Evolutionary conservation across 1,140 invertebrate genomes (phyloP), one percentile per base, ranked within the genome.

Genomic region (Leguminivora glycinivorella): DNA sequence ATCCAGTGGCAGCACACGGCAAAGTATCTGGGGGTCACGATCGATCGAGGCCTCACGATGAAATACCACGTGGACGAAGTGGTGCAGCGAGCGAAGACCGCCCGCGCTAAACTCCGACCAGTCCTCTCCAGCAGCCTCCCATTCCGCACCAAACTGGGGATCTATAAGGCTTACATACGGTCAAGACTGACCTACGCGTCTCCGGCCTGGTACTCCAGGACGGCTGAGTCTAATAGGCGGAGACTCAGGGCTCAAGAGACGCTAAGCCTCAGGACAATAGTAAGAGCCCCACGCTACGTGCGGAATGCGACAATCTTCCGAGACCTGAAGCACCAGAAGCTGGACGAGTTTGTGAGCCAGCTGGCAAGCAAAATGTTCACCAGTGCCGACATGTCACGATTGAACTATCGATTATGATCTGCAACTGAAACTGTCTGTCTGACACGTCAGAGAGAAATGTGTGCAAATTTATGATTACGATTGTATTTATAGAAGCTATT

Each of bases 41-140:
- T 78, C 3, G 29, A 31, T 7, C 3, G 29, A 7, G 4, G 52
- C 4, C 56, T 70, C 7, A 58, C 87, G 79, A 70, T 92, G 87
- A 71, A 88, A 83, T 83, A 93, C 92, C 1, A 94, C 92, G 70
- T 94, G 94, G 72, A 95, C 94, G 24, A 96, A 85, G 26, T 96
- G 96, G 52, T 96, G 96, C 91, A 3, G 2, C 47, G 22, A 17
- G 29, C 43, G 17, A 14, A 40, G 3, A 5, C 19, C 67, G 38
- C 67, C 0, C 19, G n/a, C n/a, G n/a, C n/a, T n/a, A n/a, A n/a
- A n/a, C n/a, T n/a, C n/a, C n/a, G n/a, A n/a, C n/a, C n/a, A 40
- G 40, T 68, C 6, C 67, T 68, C 25, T 0, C 3, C 4, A 73
- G 71, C 14, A n/a, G 34, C 2, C 69, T 75, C 14, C 75, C 75